A percentile compares a stretch with the other conserved stretches of the same genome.
These are phyloP conservation scores for Helogale parvula DNA, from an alignment of 2,113 vertebrate species.

Conservation along the genomic window DNA sequence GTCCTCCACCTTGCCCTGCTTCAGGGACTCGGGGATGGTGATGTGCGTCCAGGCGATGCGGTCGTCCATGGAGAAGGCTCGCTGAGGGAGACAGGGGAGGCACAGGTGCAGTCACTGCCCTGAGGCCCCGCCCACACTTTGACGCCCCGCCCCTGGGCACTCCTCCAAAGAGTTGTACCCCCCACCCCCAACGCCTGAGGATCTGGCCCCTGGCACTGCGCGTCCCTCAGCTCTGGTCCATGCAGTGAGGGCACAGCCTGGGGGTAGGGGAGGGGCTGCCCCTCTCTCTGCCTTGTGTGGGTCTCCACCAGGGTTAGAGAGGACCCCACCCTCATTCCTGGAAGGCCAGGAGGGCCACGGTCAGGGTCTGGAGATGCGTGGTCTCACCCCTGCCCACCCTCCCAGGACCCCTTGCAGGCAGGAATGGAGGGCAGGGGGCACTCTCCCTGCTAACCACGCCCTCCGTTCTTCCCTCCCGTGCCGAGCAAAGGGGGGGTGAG, in stretches of 20 bases:
- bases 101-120: neutral
- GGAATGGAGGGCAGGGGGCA: rapidly evolving
- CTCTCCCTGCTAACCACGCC: rapidly evolving
- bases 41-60: slow-evolving; percentile 99
- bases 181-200: too few relatives aligned
- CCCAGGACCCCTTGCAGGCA: neutral
- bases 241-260: too few relatives aligned
- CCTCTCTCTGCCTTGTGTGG: too few relatives aligned
- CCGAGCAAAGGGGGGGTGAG: neutral
- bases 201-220: too few relatives aligned
- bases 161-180: too few relatives aligned
- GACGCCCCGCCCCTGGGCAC: neutral
- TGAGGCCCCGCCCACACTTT: too few relatives aligned
- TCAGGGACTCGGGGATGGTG: slow-evolving; percentile 93
- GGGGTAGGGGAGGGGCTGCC: too few relatives aligned
- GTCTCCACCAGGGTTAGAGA: too few relatives aligned
- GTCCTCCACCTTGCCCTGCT: slow-evolving; percentile 94
- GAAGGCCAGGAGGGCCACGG: neutral
- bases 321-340: too few relatives aligned
- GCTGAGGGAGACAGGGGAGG: slow-evolving; percentile 79
- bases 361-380: rapidly evolving
- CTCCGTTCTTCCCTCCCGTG: neutral
- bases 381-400: neutral
- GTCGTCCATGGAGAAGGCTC: slow-evolving; percentile 99
- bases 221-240: too few relatives aligned